These are phyloP conservation scores for Drosophila sechellia DNA, from an alignment of 1,140 invertebrate genomes.

Conservation along the genomic window DNA sequence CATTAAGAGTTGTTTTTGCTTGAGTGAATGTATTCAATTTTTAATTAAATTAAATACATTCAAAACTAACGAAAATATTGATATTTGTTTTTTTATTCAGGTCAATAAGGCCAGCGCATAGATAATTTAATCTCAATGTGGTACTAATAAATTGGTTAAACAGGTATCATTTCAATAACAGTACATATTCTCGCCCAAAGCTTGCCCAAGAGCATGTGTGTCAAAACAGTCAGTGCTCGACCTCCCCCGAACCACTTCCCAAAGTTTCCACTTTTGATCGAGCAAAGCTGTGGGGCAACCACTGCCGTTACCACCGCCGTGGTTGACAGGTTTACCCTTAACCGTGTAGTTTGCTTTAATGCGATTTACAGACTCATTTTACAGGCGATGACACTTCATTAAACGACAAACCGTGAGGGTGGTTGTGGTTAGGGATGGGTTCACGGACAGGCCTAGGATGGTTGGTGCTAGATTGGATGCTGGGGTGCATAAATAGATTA, in stretches of 20 bases:
- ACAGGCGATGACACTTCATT: conserved; percentile 83
- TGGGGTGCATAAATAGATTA: conserved; percentile 75
- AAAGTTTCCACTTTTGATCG: not conserved
- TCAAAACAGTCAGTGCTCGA: conserved; percentile 19
- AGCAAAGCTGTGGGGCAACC: conserved; percentile 35
- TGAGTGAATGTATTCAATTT: too few species aligned
- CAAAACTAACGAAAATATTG: too few species aligned
- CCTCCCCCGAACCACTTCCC: too few species aligned
- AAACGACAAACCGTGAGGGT: conserved; percentile 69
- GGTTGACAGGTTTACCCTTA: conserved; percentile 72
- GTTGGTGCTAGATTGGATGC: conserved; percentile 21
- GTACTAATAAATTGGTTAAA: too few species aligned
- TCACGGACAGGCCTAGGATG: conserved; percentile 8
- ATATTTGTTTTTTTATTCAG: too few species aligned
- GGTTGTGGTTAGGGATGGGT: conserved; percentile 43
- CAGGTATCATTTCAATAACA: conserved; percentile 1
- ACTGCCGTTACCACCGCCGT: conserved; percentile 40
- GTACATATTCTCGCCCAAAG: not conserved
- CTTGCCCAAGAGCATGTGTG: conserved; percentile 11
- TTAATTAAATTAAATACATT: too few species aligned
- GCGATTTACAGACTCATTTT: conserved; percentile 82
- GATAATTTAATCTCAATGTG: too few species aligned
- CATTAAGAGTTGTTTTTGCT: too few species aligned
- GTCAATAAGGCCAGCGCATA: too few species aligned
- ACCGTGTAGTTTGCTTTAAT: conserved; percentile 76